phyloP scores from a whole-genome alignment of 1,140 invertebrate genomes.

The Drosophila novamexicana region DNA sequence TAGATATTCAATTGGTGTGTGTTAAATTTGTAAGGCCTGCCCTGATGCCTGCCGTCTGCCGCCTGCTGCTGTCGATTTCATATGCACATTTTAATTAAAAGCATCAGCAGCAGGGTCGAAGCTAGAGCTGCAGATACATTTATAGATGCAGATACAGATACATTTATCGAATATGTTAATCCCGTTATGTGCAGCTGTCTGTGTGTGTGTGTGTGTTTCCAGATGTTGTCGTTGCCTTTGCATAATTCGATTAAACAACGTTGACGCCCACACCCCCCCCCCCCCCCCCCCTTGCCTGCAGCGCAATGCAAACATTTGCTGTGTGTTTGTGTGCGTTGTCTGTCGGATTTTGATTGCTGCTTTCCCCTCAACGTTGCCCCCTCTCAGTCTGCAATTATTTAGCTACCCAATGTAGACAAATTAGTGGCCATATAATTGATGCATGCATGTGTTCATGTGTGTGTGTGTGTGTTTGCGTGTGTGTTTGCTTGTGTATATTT shows the following conservation, averaged over 20 bases:
- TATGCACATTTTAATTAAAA: constrained; percentile 77
- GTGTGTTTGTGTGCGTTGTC: constrained; percentile 50
- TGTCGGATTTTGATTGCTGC: constrained; percentile 66
- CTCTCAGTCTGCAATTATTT: constrained; percentile 57
- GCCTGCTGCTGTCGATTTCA: constrained; percentile 39
- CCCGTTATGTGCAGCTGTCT: constrained; percentile 55
- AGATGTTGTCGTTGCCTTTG: constrained; percentile 50
- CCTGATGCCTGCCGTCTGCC: constrained; percentile 38
- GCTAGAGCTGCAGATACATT: neutral
- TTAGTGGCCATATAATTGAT: constrained; percentile 76
- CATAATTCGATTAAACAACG: constrained; percentile 77
- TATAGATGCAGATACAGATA: constrained; percentile 26
- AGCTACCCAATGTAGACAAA: constrained; percentile 66
- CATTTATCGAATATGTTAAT: constrained; percentile 75
- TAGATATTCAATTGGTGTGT: constrained; percentile 58
- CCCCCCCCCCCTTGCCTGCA: neutral
- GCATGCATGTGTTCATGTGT: constrained; percentile 47
- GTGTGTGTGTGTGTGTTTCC: constrained; percentile 1
- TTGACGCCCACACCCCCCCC: constrained; percentile 10
- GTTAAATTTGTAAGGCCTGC: constrained; percentile 46
- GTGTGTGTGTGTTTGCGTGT: constrained; percentile 1
- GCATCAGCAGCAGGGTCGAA: constrained; percentile 18
- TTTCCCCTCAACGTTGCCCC: constrained; percentile 1
- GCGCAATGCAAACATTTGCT: constrained; percentile 66
- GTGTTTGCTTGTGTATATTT: constrained; percentile 6